phyloP scores from a whole-genome alignment of 1,140 invertebrate species.

The Brachionus paranguensis region DNA sequence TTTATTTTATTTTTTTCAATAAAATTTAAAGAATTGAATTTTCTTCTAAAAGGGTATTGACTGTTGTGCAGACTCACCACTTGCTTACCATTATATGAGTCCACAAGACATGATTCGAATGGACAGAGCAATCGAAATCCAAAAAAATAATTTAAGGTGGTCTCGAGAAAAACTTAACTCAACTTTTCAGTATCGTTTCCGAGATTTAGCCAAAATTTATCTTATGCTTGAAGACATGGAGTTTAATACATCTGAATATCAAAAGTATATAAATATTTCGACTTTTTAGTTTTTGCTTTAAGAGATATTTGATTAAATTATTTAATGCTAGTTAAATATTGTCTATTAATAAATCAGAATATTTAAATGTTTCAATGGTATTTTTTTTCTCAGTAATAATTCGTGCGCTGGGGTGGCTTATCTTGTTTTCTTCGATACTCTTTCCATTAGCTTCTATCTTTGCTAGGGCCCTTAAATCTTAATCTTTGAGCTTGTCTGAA shows the following conservation, averaged over 20 bases:
- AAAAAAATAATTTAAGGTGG: background rate
- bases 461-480: too few relatives aligned
- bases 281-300: background rate
- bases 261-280: background rate
- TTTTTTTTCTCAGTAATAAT: too few relatives aligned
- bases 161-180: background rate
- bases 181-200: background rate
- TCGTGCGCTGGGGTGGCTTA: too few relatives aligned
- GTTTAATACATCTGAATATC: background rate
- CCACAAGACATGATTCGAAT: background rate
- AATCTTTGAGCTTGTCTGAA: too few relatives aligned
- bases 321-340: too few relatives aligned
- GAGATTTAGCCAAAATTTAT: background rate
- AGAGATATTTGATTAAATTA: too few relatives aligned
- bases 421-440: too few relatives aligned
- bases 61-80: conserved; percentile 88
- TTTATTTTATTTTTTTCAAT: background rate
- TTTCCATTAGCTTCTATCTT: too few relatives aligned
- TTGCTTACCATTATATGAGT: conserved; percentile 88
- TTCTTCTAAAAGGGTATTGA: conserved; percentile 68
- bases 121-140: background rate
- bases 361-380: too few relatives aligned
- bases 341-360: too few relatives aligned
- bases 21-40: background rate
- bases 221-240: background rate